A percentile compares a stretch with the other conserved stretches of the same genome.
Conservation (phyloP, 2,888 invertebrate species). For the Autographa pulchrina region DNA sequence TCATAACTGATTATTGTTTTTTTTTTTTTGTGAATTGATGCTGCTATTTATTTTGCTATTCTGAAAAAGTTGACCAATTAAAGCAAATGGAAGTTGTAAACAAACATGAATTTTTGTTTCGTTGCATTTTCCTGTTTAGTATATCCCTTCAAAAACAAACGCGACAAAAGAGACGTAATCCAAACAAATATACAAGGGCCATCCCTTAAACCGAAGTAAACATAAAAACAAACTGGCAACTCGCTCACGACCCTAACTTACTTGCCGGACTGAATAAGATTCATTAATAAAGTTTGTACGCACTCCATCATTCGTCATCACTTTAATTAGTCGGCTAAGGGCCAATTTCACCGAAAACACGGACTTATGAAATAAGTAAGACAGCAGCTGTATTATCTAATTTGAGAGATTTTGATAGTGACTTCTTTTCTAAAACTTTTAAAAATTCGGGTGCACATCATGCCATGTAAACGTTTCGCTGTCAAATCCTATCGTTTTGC, state of each 20-base stretch:
- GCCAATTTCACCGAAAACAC: not conserved
- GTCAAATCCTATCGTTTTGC: too few relatives aligned
- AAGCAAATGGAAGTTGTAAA: not conserved
- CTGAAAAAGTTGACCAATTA: not conserved
- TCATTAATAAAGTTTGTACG: slow-evolving; percentile 63
- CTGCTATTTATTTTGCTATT: not conserved
- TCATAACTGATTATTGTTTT: too few relatives aligned
- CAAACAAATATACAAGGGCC: not conserved
- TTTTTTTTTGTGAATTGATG: too few relatives aligned
- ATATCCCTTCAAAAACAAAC: not conserved
- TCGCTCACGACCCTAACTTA: slow-evolving; percentile 32
- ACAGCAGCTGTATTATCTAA: too few relatives aligned
- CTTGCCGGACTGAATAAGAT: slow-evolving; percentile 57
- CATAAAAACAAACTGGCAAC: slow-evolving; percentile 39
- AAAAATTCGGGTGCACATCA: too few relatives aligned
- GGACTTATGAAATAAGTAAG: not conserved
- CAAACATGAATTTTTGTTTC: slow-evolving; percentile 5
- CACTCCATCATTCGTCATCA: slow-evolving; percentile 34
- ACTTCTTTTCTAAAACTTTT: too few relatives aligned
- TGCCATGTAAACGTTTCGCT: too few relatives aligned
- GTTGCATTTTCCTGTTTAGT: not conserved
- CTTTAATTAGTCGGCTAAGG: slow-evolving; percentile 49
- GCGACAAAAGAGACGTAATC: not conserved
- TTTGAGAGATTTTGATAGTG: too few relatives aligned
- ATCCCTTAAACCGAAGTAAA: slow-evolving; percentile 16